phyloP scores from a whole-genome alignment of 2,113 vertebrate genomes.

The Grus americana region DNA sequence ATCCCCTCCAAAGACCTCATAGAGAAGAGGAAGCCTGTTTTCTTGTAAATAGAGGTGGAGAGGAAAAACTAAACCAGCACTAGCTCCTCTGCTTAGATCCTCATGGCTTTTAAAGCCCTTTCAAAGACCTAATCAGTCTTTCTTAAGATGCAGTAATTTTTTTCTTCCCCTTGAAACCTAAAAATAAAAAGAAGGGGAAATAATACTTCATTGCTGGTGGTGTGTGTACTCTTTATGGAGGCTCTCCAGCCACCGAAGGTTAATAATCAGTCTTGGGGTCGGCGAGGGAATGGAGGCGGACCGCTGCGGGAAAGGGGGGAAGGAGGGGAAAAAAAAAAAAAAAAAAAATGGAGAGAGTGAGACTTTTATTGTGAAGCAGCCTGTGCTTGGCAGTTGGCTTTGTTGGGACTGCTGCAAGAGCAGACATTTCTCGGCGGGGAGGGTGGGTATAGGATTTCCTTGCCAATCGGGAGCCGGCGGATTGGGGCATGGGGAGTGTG shows the following conservation, averaged over 20 bases:
- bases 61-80: neutral
- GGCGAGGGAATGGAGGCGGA: conserved; percentile 31
- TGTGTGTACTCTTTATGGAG: neutral
- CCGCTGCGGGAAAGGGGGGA: conserved; percentile 28
- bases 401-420: conserved; percentile 79
- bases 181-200: neutral
- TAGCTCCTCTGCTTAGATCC: conserved; percentile 20
- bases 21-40: neutral
- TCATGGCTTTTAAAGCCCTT: conserved; percentile 28
- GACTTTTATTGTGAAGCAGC: conserved; percentile 78
- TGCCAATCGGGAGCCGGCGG: conserved; percentile 74
- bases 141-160: neutral
- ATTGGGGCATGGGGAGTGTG: conserved; percentile 64
- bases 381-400: conserved; percentile 75
- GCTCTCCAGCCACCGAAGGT: conserved; percentile 28
- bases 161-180: neutral
- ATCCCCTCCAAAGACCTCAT: conserved; percentile 4
- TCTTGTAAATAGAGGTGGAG: neutral
- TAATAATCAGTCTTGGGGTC: conserved; percentile 43
- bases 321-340: neutral
- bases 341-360: conserved; percentile 29
- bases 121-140: conserved; percentile 11
- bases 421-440: conserved; percentile 76
- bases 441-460: conserved; percentile 74
- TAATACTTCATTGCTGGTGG: neutral